These are phyloP conservation scores for Odocoileus hemionus DNA, from an alignment of 2,113 vertebrate species.

Conservation along the genomic window DNA sequence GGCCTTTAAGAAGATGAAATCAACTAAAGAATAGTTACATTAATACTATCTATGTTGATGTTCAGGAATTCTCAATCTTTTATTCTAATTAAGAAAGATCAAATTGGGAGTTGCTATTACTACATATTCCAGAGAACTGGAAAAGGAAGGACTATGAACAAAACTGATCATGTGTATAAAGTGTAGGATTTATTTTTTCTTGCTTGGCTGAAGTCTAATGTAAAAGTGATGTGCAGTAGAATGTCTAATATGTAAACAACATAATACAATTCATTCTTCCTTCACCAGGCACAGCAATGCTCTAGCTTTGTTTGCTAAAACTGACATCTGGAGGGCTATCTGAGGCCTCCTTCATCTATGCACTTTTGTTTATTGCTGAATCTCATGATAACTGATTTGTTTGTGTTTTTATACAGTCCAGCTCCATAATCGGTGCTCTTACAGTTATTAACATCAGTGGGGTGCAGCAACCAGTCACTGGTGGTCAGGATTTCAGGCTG, in stretches of 20 bases:
- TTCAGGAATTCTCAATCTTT: neutral
- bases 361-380: neutral
- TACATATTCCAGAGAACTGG: neutral
- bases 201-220: neutral
- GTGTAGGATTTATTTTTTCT: neutral
- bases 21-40: neutral
- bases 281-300: neutral
- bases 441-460: neutral
- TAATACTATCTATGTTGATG: neutral
- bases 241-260: neutral
- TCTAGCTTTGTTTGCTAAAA: constrained; percentile 17
- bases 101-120: neutral
- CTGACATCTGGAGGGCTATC: neutral
- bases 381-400: neutral
- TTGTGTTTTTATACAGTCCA: neutral
- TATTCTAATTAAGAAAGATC: constrained; percentile 5
- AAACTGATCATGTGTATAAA: neutral
- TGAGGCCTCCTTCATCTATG: neutral
- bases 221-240: neutral
- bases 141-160: neutral
- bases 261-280: neutral
- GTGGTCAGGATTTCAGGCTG: neutral
- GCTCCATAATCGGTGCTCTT: neutral
- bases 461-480: neutral
- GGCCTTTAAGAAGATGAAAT: constrained; percentile 8